A percentile compares a stretch with the other conserved stretches of the same genome.
phyloP scores from a whole-genome alignment of 2,797 vertebrate species.

The Halcyon smyrnensis region DNA sequence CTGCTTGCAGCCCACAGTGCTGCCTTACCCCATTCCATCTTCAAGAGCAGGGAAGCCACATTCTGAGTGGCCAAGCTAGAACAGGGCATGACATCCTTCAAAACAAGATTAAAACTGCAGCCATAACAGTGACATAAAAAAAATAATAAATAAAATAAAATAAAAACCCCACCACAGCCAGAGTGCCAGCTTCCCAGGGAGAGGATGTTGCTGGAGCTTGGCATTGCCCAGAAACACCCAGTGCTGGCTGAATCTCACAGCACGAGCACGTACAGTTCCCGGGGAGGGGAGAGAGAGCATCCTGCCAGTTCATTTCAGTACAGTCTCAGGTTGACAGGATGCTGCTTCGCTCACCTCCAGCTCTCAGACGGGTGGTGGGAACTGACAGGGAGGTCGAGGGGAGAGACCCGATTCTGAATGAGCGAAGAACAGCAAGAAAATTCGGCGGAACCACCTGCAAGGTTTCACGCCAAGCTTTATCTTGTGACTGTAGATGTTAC shows the following conservation, averaged over 20 bases:
- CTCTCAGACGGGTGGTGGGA: neutral
- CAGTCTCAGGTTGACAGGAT: rapidly evolving
- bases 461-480: neutral
- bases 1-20: neutral
- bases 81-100: neutral
- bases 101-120: neutral
- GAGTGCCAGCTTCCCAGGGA: neutral
- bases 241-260: neutral
- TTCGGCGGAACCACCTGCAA: neutral
- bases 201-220: neutral
- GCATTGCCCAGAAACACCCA: constrained; percentile 6
- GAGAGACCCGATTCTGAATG: neutral
- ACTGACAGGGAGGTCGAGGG: neutral
- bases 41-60: neutral
- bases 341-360: neutral
- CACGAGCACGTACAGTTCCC: neutral
- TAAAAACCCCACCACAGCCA: neutral
- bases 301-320: neutral
- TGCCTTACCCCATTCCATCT: neutral
- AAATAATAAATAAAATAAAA: no score
- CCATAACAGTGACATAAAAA: neutral
- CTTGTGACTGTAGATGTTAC: neutral
- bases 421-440: neutral
- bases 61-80: neutral
- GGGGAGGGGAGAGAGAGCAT: neutral